These are phyloP conservation scores for Ennomos erosarius DNA, from an alignment of 2,888 invertebrate genomes.

Conservation along the genomic window DNA sequence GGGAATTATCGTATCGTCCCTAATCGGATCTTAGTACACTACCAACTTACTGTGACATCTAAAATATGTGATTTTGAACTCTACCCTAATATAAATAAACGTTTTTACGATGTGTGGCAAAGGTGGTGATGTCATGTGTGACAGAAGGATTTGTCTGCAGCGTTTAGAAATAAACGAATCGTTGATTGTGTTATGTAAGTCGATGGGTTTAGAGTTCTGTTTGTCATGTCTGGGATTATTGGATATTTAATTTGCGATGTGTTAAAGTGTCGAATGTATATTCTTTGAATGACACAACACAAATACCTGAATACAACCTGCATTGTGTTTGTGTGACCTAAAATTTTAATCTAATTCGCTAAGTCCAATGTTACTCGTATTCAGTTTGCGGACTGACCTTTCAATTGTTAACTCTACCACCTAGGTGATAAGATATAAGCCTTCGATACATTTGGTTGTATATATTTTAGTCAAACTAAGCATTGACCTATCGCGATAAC, in stretches of 20 bases:
- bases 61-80: slow-evolving; percentile 37
- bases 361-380: too few relatives aligned
- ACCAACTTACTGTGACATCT: slow-evolving; percentile 39
- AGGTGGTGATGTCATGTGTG: slow-evolving; percentile 62
- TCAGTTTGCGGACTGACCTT: too few relatives aligned
- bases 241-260: slow-evolving; percentile 26
- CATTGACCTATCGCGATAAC: too few relatives aligned
- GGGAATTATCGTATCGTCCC: slow-evolving; percentile 73
- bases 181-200: slow-evolving; percentile 79
- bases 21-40: slow-evolving; percentile 74
- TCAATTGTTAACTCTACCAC: too few relatives aligned
- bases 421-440: too few relatives aligned
- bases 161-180: slow-evolving; percentile 79
- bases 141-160: slow-evolving; percentile 78
- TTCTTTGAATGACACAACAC: too few relatives aligned
- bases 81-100: slow-evolving; percentile 37
- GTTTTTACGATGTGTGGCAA: slow-evolving; percentile 15
- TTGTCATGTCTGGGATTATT: slow-evolving; percentile 55
- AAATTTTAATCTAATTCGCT: too few relatives aligned
- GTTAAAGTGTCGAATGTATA: background rate
- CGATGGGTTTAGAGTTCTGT: slow-evolving; percentile 66
- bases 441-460: too few relatives aligned
- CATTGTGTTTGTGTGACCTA: background rate
- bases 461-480: too few relatives aligned
- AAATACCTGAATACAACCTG: background rate